phyloP scores from a whole-genome alignment of 2,113 vertebrate genomes.

The Neofelis nebulosa region DNA sequence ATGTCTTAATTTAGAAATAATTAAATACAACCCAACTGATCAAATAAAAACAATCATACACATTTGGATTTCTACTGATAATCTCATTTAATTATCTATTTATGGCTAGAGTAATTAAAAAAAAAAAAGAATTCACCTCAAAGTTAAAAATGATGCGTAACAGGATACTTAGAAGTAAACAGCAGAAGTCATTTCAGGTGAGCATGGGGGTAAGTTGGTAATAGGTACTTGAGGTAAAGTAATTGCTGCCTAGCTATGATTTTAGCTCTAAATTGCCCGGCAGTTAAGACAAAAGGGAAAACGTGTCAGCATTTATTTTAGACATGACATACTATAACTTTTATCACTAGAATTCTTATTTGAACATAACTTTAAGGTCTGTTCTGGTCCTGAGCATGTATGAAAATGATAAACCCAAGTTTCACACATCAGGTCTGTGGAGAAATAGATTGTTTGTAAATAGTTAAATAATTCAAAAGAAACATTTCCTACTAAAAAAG shows the following conservation, averaged over 20 bases:
- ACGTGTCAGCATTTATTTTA: constrained; percentile 39
- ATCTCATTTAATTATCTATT: constrained; percentile 27
- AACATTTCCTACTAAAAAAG: neutral
- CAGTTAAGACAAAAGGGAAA: constrained; percentile 34
- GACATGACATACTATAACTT: constrained; percentile 51
- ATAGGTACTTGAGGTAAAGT: constrained; percentile 24
- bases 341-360: constrained; percentile 18
- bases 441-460: neutral
- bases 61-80: neutral
- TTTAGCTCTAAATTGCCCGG: constrained; percentile 38
- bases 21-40: neutral
- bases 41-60: constrained; percentile 26
- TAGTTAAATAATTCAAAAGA: neutral
- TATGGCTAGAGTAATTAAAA: neutral
- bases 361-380: neutral
- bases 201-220: neutral
- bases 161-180: constrained; percentile 32
- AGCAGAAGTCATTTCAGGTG: constrained; percentile 19
- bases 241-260: constrained; percentile 15
- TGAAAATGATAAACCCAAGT: neutral
- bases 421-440: neutral
- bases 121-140: neutral
- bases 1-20: constrained; percentile 33
- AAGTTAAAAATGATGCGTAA: constrained; percentile 49
- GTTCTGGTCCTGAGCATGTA: neutral